Conservation (phyloP, 2,113 vertebrate genomes). For the Varanus komodoensis region DNA sequence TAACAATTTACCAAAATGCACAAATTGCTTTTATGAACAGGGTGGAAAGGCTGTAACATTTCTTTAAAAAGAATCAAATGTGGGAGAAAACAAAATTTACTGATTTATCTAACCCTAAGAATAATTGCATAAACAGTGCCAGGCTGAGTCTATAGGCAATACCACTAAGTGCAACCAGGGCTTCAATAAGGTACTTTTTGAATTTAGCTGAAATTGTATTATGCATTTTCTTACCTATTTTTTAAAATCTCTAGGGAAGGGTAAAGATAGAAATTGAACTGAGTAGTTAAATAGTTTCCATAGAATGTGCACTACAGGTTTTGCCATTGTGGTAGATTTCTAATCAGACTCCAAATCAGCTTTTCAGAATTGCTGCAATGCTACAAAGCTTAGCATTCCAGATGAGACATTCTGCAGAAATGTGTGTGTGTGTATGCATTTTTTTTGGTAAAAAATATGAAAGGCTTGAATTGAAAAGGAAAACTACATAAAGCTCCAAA, state of each 20-base stretch:
- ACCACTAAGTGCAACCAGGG: background rate
- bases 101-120: too few relatives aligned
- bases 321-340: conserved; percentile 31
- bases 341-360: conserved; percentile 32
- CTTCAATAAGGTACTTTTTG: background rate
- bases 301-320: background rate
- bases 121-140: background rate
- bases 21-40: too few relatives aligned
- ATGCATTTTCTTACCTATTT: background rate
- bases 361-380: background rate
- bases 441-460: conserved; percentile 31
- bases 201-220: background rate
- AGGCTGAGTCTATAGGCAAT: background rate
- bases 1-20: too few relatives aligned
- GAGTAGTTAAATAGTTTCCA: background rate
- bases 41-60: too few relatives aligned
- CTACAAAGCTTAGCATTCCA: conserved; percentile 33
- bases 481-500: conserved; percentile 65
- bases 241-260: background rate
- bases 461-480: conserved; percentile 53
- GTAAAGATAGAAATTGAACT: background rate
- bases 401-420: conserved; percentile 13
- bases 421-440: background rate
- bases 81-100: too few relatives aligned
- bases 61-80: too few relatives aligned